A percentile compares a stretch with the other conserved stretches of the same genome.
Conservation (phyloP, 1,140 invertebrate genomes). For the Zaprionus inermis region DNA sequence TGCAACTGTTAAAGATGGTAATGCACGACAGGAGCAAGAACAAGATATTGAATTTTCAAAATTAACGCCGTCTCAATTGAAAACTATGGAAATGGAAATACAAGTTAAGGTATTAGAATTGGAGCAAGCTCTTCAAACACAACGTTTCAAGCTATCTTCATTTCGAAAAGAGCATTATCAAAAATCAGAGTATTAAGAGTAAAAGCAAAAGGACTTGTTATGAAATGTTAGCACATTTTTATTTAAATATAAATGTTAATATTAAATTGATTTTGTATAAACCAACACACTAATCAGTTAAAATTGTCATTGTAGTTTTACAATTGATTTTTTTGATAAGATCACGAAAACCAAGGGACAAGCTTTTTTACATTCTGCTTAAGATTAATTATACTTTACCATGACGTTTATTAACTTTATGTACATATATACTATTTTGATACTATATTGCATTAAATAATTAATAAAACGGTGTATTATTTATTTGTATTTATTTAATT, state of each 20-base stretch:
- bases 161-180: conserved; percentile 96
- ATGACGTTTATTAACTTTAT: neutral
- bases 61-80: conserved; percentile 96
- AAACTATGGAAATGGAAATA: conserved; percentile 97
- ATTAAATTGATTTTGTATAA: conserved; percentile 16
- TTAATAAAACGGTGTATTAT: neutral
- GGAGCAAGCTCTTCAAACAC: conserved; percentile 94
- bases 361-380: neutral
- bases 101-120: conserved; percentile 96
- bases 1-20: conserved; percentile 95
- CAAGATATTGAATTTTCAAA: conserved; percentile 95
- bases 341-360: neutral
- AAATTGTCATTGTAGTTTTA: neutral
- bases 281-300: neutral
- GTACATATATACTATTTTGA: neutral
- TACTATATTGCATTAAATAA: neutral
- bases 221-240: conserved; percentile 8
- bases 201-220: conserved; percentile 9
- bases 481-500: conserved; percentile 62
- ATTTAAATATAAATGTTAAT: conserved; percentile 19
- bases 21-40: conserved; percentile 94
- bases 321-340: neutral
- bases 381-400: neutral
- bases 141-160: conserved; percentile 92
- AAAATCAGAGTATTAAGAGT: conserved; percentile 75